Evolutionary conservation across 2,888 invertebrate genomes (phyloP), one percentile per base, ranked within the genome.

Genomic region (Microctonus brassicae): DNA sequence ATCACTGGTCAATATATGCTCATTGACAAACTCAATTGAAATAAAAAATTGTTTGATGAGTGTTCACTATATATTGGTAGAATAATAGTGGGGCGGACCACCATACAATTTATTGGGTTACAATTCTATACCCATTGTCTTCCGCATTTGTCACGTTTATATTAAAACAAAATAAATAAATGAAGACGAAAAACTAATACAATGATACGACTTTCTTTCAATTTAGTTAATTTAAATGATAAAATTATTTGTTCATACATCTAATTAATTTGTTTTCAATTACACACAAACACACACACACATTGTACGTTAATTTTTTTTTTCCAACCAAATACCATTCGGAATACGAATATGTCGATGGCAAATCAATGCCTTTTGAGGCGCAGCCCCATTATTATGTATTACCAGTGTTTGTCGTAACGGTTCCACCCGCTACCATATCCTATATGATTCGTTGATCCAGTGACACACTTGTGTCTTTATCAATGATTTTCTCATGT

Each of bases 301-400:
- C 39, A 39, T 39, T 39, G 13, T 11, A n/a, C 39, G 39, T 17
- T n/a, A 17, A 22, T 39, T 20, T 29, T 58, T 33, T 39, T 34
- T 33, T 34, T 61, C 20, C 33, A 4, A 20, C n/a, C 17, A 20
- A 53, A 62, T 62, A 42, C 11, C 42, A 71, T 73, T 73, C 64
- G 66, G 66, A 74, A 73, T 73, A 73, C 73, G 73, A 74, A 78
- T 76, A 76, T 76, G 75, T 72, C 68, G 64, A 65, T 61, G 67
- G 62, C 69, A 66, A 69, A 75, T 76, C 72, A 78, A 75, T 68
- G 70, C 66, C 74, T 64, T 78, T 75, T 75, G 75, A 78, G 76
- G 77, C 76, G 79, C 75, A 74, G 74, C 72, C 62, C 58, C 67
- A 85, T 85, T 82, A 80, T 78, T 84, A 85, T 86, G 83, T 80